These are phyloP conservation scores for Dolomedes plantarius DNA, from an alignment of 2,888 invertebrate species.

Conservation along the genomic window DNA sequence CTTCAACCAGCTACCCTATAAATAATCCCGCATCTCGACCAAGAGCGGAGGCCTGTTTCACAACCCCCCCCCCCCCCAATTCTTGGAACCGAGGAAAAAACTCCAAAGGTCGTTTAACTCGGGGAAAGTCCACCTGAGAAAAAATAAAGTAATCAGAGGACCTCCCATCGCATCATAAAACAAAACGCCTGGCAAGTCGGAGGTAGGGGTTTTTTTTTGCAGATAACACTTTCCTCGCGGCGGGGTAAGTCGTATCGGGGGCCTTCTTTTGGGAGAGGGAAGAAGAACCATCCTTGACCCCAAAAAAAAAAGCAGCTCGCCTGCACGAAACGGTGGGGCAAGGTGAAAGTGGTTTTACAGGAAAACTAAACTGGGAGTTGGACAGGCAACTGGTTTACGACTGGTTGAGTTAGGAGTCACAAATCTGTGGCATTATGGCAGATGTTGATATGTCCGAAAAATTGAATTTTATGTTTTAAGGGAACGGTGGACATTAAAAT, in stretches of 20 bases:
- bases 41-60: background rate
- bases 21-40: background rate
- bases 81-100: background rate
- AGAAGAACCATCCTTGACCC: background rate
- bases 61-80: background rate
- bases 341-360: conserved; percentile 3
- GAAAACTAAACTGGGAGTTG: background rate
- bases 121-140: background rate
- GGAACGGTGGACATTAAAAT: no score
- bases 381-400: no score
- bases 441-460: no score
- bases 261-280: background rate
- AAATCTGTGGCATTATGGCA: no score
- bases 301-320: background rate
- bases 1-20: background rate
- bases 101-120: conserved; percentile 1
- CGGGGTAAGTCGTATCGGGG: background rate
- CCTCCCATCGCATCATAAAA: background rate
- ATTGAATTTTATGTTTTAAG: no score
- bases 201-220: background rate
- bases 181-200: background rate
- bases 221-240: background rate
- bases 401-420: no score
- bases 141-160: background rate
- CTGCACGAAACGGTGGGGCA: background rate